phyloP scores from a whole-genome alignment of 2,113 vertebrate genomes.

The Xenotilapia caudafasciata region DNA sequence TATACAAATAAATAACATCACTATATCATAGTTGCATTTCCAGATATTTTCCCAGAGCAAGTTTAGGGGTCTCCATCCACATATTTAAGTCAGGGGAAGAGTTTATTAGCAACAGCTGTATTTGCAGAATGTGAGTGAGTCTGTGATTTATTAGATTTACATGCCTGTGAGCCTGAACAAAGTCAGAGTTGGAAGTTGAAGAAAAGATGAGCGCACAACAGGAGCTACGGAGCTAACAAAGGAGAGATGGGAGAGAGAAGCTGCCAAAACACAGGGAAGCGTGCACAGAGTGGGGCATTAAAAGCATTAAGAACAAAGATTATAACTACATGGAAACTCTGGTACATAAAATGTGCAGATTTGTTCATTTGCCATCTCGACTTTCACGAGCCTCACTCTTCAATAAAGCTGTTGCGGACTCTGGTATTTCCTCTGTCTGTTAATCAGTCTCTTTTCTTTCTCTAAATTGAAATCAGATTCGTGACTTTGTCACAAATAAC shows the following conservation, averaged over 20 bases:
- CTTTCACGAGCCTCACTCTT: not conserved
- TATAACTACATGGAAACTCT: not conserved
- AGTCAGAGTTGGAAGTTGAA: not conserved
- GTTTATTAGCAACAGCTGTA: not conserved
- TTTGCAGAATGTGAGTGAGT: not conserved
- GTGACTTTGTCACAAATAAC: not conserved
- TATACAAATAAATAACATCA: not conserved
- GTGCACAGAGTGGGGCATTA: not conserved
- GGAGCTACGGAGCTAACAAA: not conserved
- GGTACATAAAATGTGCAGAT: not conserved
- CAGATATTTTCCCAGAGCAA: not conserved
- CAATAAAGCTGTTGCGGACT: not conserved
- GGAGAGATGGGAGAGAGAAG: not conserved
- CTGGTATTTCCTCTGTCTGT: not conserved
- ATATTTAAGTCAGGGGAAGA: not conserved
- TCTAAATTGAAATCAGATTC: rapidly evolving
- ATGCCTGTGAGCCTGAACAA: not conserved
- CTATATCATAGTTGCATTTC: not conserved
- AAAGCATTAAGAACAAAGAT: not conserved
- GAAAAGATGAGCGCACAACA: not conserved
- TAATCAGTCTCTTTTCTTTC: not conserved
- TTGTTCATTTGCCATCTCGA: not conserved
- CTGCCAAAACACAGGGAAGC: not conserved
- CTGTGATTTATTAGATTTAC: not conserved
- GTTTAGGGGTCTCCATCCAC: not conserved